Percentiles rank a stretch among this genome's conserved stretches.
Evolutionary conservation across 1,140 invertebrate species (phyloP).

Genomic region (Caerostris darwini): DNA sequence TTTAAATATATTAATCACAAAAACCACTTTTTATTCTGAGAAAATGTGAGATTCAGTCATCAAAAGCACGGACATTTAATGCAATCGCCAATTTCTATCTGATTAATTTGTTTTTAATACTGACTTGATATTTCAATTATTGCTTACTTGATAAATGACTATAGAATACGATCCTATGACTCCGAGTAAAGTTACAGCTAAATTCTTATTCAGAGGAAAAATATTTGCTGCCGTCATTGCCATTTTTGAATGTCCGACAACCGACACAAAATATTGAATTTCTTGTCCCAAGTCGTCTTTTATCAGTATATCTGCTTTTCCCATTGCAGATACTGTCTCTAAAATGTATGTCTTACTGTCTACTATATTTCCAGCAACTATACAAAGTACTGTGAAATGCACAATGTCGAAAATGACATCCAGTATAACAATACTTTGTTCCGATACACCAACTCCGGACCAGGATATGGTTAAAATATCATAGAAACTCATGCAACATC

Average conservation of each 20-base stretch:
- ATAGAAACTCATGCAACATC: slow-evolving; percentile 44
- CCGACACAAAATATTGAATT: slow-evolving; percentile 27
- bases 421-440: not conserved
- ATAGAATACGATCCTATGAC: slow-evolving; percentile 52
- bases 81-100: too few species aligned
- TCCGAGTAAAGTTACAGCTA: slow-evolving; percentile 55
- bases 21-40: too few species aligned
- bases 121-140: not conserved
- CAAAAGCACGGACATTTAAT: too few species aligned
- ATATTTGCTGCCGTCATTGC: slow-evolving; percentile 45
- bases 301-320: not conserved
- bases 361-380: not conserved
- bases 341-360: slow-evolving; percentile 12
- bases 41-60: too few species aligned
- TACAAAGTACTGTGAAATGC: slow-evolving; percentile 1
- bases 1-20: too few species aligned
- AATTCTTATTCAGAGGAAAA: slow-evolving; percentile 32
- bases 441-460: not conserved
- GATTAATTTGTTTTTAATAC: too few species aligned
- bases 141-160: slow-evolving; percentile 60
- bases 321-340: not conserved
- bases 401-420: slow-evolving; percentile 2
- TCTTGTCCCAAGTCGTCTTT: not conserved
- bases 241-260: slow-evolving; percentile 61
- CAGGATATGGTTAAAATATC: slow-evolving; percentile 6